These are phyloP conservation scores for Drosophila testacea DNA, from an alignment of 2,888 invertebrate species.

Conservation along the genomic window DNA sequence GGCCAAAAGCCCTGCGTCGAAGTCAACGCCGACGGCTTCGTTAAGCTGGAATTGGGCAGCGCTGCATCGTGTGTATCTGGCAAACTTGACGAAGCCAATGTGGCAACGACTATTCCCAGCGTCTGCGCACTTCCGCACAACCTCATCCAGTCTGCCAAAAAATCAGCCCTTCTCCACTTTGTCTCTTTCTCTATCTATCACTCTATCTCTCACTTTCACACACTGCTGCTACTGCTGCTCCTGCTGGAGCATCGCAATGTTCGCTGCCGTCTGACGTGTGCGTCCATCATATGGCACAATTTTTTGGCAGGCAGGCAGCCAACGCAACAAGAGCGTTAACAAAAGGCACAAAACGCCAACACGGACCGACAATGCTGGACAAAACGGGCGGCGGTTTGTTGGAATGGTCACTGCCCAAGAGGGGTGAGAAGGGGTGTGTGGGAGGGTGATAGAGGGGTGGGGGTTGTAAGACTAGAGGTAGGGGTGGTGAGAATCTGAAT, in stretches of 20 bases:
- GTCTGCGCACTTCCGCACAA: constrained; percentile 54
- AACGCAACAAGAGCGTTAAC: constrained; percentile 52
- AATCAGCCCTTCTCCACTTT: not conserved
- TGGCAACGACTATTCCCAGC: constrained; percentile 48
- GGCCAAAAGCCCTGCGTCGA: constrained; percentile 41
- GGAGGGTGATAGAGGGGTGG: not conserved
- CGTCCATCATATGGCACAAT: constrained; percentile 78
- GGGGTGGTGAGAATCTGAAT: constrained; percentile 4
- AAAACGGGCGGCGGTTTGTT: constrained; percentile 28
- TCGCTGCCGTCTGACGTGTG: constrained; percentile 24
- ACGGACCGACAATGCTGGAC: constrained; percentile 47
- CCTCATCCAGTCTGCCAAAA: constrained; percentile 42
- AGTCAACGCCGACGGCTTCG: constrained; percentile 56
- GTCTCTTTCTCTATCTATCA: not conserved
- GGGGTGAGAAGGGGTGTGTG: not conserved
- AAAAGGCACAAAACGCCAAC: constrained; percentile 73
- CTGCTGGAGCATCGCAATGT: constrained; percentile 62
- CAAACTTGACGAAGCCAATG: constrained; percentile 76
- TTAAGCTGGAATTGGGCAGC: constrained; percentile 76
- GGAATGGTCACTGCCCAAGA: constrained; percentile 18
- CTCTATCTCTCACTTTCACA: constrained; percentile 6
- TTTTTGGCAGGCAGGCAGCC: constrained; percentile 51
- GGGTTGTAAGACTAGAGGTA: not conserved
- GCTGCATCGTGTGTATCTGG: constrained; percentile 47
- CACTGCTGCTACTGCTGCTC: not conserved